Percentiles rank a stretch among this genome's conserved stretches.
Evolutionary conservation across 2,888 invertebrate species (phyloP).

Genomic region (Agrotis clavis): DNA sequence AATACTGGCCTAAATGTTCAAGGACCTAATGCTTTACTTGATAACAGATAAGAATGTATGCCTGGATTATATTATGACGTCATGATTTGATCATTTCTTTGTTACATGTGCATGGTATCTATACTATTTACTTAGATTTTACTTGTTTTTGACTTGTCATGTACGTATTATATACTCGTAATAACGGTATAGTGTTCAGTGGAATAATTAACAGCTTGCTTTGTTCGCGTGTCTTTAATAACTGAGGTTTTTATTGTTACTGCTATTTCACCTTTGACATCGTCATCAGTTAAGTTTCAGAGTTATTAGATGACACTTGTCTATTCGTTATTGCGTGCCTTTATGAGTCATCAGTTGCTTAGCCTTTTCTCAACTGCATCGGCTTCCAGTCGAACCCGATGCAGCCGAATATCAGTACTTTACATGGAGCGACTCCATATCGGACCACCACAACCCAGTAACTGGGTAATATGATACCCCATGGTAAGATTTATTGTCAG

Average conservation of each 20-base stretch:
- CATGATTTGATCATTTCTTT: constrained; percentile 30
- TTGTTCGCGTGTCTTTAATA: background rate
- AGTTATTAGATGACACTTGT: background rate
- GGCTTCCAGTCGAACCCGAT: too few species aligned
- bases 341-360: too few species aligned
- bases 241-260: background rate
- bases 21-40: constrained; percentile 53
- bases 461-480: too few species aligned
- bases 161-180: background rate
- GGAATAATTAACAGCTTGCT: too few species aligned
- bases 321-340: too few species aligned
- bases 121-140: background rate
- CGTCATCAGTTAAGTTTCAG: background rate
- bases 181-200: background rate
- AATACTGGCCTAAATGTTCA: constrained; percentile 60
- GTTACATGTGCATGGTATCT: background rate
- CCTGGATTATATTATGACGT: constrained; percentile 57
- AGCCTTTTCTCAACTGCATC: too few species aligned
- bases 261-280: background rate
- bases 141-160: constrained; percentile 3
- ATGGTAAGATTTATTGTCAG: too few species aligned
- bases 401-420: too few species aligned
- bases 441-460: too few species aligned
- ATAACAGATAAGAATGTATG: constrained; percentile 55
- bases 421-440: too few species aligned